phyloP scores from a whole-genome alignment of 2,113 vertebrate genomes.

The Pelvicachromis taeniatus region DNA sequence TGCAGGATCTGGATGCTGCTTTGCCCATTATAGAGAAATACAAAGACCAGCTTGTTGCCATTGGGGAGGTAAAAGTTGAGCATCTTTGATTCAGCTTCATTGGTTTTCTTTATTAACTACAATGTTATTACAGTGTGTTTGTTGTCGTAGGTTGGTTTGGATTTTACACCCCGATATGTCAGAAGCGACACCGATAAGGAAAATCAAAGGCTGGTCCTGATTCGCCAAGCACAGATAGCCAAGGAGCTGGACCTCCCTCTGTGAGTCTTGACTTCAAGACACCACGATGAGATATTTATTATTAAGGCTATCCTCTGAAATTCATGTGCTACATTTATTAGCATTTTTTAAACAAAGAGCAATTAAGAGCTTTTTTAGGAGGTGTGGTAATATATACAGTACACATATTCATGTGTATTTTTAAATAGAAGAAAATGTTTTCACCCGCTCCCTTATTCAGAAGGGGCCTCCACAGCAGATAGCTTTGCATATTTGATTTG shows the following conservation, averaged over 20 bases:
- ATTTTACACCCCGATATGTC: constrained; percentile 91
- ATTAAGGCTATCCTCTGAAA: neutral
- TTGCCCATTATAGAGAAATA: constrained; percentile 87
- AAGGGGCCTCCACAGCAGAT: neutral
- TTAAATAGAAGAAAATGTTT: neutral
- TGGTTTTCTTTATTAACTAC: neutral
- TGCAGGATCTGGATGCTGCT: constrained; percentile 87
- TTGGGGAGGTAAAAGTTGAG: constrained; percentile 83
- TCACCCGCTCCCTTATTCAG: neutral
- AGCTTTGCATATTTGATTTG: neutral
- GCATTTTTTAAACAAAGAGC: neutral
- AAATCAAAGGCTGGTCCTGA: constrained; percentile 86
- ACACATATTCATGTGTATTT: neutral
- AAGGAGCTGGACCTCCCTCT: constrained; percentile 87
- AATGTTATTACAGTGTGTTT: neutral
- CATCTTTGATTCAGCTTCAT: neutral
- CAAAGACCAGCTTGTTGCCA: constrained; percentile 84
- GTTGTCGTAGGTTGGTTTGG: constrained; percentile 84
- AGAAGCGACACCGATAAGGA: constrained; percentile 81
- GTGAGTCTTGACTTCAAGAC: constrained; percentile 67
- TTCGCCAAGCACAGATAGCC: constrained; percentile 85
- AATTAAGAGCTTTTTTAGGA: neutral
- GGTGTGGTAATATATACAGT: neutral
- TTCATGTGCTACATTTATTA: neutral
- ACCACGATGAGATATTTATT: neutral